Evolutionary conservation across 2,797 vertebrate genomes (phyloP), one percentile per base, ranked within the genome.

Genomic region (Myotis daubentonii): DNA sequence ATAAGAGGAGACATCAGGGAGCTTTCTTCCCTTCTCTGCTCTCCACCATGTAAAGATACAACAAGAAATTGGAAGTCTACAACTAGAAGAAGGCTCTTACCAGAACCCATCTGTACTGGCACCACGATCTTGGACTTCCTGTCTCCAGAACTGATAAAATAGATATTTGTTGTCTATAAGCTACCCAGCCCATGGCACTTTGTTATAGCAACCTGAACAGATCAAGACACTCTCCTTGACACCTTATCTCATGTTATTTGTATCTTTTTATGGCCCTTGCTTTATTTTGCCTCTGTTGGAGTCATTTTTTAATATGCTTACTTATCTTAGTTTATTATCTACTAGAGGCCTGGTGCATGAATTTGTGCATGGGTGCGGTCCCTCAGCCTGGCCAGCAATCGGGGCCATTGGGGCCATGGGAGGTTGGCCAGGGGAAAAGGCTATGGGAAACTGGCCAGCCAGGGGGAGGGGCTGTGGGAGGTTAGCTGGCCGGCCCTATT

Each of bases 291-390:
- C 28, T 72, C 41, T 44, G 23, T 76, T 68, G 13, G 72, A 60
- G 13, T 90, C 20, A 87, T 76, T 82, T 91, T 81, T 83, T 89
- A 86, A 66, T 70, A 16, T 68, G 47, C 53, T 51, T 88, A 41
- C 49, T 91, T 81, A 57, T 79, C 28, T 93, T 65, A 28, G 15
- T 95, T 80, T 87, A 60, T 53, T 89, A 57, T 93, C 13, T 13
- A 30, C 25, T 62, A 15, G 12, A 62, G 60, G 60, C 60, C 57
- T 5, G 25, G 12, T 62, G 60, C 60, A 62, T 6, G 28, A 62
- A 62, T 62, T 62, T 30, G 25, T 28, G 57, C 57, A 60, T 13
- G 25, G 57, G 57, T 60, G 25, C 11, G 25, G 5, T 60, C 57
- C 57, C 25, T 28, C 5, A 4, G 25, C 57, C 57, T 60, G 57